Conservation (phyloP, 2,113 vertebrate genomes). For the Salvator merianae region DNA sequence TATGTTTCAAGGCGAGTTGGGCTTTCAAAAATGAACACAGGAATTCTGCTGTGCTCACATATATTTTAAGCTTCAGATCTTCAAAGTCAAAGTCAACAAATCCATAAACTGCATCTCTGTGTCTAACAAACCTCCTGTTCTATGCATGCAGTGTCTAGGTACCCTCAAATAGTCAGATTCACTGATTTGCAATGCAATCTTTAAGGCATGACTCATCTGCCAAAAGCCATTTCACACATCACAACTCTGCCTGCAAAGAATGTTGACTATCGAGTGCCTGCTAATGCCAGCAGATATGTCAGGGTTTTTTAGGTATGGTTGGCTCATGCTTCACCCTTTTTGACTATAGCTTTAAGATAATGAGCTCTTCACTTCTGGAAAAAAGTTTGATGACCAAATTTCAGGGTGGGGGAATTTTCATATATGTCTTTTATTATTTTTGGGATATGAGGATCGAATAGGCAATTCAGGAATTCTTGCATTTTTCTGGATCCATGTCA, state of each 20-base stretch:
- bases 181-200: background rate
- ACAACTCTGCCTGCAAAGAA: background rate
- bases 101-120: background rate
- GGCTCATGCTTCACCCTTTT: background rate
- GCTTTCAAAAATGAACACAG: slow-evolving; percentile 22
- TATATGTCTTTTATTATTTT: background rate
- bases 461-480: background rate
- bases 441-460: background rate
- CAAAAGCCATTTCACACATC: background rate
- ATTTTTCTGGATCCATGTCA: background rate
- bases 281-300: background rate
- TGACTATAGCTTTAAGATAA: background rate
- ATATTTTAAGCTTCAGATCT: background rate
- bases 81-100: background rate
- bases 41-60: background rate
- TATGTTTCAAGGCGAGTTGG: background rate
- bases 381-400: background rate
- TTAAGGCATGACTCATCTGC: background rate
- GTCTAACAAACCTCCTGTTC: background rate
- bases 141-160: no score
- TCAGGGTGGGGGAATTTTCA: background rate
- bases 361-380: background rate
- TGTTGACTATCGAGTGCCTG: background rate
- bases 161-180: background rate
- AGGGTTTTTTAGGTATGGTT: background rate